phyloP scores from a whole-genome alignment of 2,888 invertebrate genomes.

The Silvanus unidentatus region DNA sequence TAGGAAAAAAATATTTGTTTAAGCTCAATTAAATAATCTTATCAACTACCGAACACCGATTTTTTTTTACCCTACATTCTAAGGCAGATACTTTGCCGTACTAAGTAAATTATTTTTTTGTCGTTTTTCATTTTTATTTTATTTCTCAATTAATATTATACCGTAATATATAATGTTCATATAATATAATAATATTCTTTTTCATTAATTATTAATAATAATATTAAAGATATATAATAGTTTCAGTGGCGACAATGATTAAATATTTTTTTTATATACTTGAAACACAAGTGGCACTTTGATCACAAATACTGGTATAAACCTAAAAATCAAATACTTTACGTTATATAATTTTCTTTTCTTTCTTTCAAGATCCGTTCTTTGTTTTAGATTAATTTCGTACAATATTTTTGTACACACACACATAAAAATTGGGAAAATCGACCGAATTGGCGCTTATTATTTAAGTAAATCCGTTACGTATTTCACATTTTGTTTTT shows the following conservation, averaged over 20 bases:
- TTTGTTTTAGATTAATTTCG: neutral
- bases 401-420: too few relatives aligned
- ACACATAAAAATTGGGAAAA: too few relatives aligned
- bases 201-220: slow-evolving; percentile 36
- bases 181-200: slow-evolving; percentile 40
- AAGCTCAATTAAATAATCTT: slow-evolving; percentile 41
- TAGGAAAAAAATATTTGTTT: slow-evolving; percentile 10
- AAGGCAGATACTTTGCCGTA: slow-evolving; percentile 43
- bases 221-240: slow-evolving; percentile 45
- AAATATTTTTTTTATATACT: slow-evolving; percentile 43
- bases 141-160: slow-evolving; percentile 23
- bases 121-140: slow-evolving; percentile 8
- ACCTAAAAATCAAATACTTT: slow-evolving; percentile 51
- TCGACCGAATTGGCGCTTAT: too few relatives aligned
- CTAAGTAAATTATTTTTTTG: neutral
- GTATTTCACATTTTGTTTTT: too few relatives aligned
- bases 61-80: slow-evolving; percentile 37
- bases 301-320: slow-evolving; percentile 72
- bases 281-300: slow-evolving; percentile 74
- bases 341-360: slow-evolving; percentile 11
- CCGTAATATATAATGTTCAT: slow-evolving; percentile 39
- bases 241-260: slow-evolving; percentile 46
- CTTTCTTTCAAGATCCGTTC: slow-evolving; percentile 6
- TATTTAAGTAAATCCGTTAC: too few relatives aligned
- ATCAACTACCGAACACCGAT: slow-evolving; percentile 44